Base-by-base conservation (phyloP, 1,140 invertebrate genomes). In the Protaetia brevitarsis region DNA sequence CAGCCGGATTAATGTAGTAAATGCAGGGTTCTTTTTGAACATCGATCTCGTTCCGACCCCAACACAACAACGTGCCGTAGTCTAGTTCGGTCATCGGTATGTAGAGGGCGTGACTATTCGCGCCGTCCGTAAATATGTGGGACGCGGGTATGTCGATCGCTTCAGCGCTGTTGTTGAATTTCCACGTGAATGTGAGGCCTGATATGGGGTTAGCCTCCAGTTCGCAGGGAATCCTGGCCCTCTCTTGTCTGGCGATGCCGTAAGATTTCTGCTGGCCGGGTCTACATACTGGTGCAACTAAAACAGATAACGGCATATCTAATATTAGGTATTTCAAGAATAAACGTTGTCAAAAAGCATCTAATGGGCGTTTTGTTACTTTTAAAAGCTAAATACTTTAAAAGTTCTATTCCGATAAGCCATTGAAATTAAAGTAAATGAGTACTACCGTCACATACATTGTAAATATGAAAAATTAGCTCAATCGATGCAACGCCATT, bases 171-270 rank as follows among this genome's bases (percentile, higher is more conserved):
- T 63, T 66, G 79, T 91, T 91, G 79, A 92, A 91, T 78, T 87
- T 89, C 90, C 90, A 92, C 36, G 82, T 83, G 76, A 89, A 91
- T 65, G 79, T 82, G 6, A 90, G 81, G 65, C 88, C 86, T 56
- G 84, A 82, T 68, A 85, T 79, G 2, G 93, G 92, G 80, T 93
- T 94, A n/a, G 91, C 89, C 68, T 93, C 90, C 36, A 95, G 81
- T 73, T 94, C 90, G 78, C 92, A 95, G 2, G 86, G 82, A 62
- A 95, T 89, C 68, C 84, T 85, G 8, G 88, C 85, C 3, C 85
- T 84, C 77, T 95, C 93, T 41, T 90, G 88, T 45, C 90, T 82
- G 0, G 90, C 92, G 1, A 92, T 89, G 11, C 91, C 89, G 72
- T 89, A 91, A 13, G 87, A 82, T 66, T 83, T 85, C 23, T 83